Conservation (phyloP, 2,888 invertebrate genomes). For the Archips crataeganus region DNA sequence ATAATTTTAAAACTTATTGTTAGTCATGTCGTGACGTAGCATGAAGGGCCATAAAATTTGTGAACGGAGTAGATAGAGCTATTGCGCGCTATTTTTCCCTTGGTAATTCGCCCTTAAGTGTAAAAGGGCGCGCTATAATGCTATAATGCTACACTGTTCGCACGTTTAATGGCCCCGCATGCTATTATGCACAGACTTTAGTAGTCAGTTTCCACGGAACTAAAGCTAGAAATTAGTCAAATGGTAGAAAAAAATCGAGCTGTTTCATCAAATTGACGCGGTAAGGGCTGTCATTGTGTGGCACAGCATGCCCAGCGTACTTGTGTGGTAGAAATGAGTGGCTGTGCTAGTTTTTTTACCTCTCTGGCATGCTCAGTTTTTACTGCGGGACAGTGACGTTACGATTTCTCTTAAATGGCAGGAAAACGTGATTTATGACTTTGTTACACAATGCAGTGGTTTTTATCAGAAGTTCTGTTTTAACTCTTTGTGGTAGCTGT, state of each 20-base stretch:
- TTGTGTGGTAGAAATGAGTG: neutral
- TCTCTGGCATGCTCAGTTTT: constrained; percentile 39
- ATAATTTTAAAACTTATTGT: too few species aligned
- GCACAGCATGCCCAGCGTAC: neutral
- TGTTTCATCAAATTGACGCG: constrained; percentile 26
- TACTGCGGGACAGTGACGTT: constrained; percentile 6
- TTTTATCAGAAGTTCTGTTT: neutral
- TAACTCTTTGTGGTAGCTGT: neutral
- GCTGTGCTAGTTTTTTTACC: constrained; percentile 47
- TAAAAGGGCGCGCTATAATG: too few species aligned
- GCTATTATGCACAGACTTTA: too few species aligned
- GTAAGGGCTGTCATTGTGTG: neutral
- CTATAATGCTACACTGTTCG: too few species aligned
- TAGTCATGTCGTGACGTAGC: too few species aligned
- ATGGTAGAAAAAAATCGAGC: neutral
- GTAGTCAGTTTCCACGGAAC: neutral
- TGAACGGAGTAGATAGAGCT: too few species aligned
- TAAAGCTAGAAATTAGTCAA: neutral
- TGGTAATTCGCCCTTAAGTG: too few species aligned
- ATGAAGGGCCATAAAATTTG: too few species aligned
- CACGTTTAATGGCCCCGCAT: too few species aligned
- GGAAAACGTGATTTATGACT: neutral
- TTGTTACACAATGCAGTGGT: neutral
- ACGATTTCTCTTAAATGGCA: neutral
- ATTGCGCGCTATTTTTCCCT: too few species aligned